Evolutionary conservation across 2,797 vertebrate genomes (phyloP), one percentile per base, ranked within the genome.

Genomic region (Hapalemur alaotrensis): DNA sequence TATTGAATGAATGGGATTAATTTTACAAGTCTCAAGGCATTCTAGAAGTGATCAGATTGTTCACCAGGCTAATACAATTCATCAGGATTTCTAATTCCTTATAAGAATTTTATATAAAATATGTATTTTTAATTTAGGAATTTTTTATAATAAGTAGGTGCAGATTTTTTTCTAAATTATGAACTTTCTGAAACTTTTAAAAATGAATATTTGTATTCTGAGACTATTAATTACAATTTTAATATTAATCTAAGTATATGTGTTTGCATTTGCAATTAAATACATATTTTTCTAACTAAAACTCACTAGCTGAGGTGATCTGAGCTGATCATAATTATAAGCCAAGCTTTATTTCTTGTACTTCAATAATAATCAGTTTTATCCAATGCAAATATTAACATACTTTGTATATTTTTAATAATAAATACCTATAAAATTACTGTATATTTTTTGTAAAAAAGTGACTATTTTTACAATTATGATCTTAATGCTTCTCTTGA

Each of bases 231-330:
- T 38, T 84, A 38, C 0, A n/a, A 61, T 90, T 82, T 54, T 79
- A 95, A 59, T 65, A 69, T 83, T 69, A 76, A 80, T 85, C 9
- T 43, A 93, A 93, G 63, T 54, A 0, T 87, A 20, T 69, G 0
- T n/a, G 18, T 69, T 92, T 5, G 63, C 20, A 73, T 38, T 22
- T 79, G 7, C 25, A 93, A 52, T 92, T 89, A 92, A 83, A 72
- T 79, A 78, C 72, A 4, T 0, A 86, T 86, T 91, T 79, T 95
- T 48, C 2, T 79, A 69, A 89, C 32, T 96, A 61, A 95, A 97
- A 59, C 5, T 73, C 30, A 91, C 17, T 54, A 65, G 4, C 38
- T 86, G 22, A 54, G 2, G 5, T 84, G 17, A 52, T 73, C 30
- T 54, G 14, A 93, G 2, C 18, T 57, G 22, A 25, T 65, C 30